Evolutionary conservation across 2,113 vertebrate genomes (phyloP).

Genomic region (Sylvia atricapilla): DNA sequence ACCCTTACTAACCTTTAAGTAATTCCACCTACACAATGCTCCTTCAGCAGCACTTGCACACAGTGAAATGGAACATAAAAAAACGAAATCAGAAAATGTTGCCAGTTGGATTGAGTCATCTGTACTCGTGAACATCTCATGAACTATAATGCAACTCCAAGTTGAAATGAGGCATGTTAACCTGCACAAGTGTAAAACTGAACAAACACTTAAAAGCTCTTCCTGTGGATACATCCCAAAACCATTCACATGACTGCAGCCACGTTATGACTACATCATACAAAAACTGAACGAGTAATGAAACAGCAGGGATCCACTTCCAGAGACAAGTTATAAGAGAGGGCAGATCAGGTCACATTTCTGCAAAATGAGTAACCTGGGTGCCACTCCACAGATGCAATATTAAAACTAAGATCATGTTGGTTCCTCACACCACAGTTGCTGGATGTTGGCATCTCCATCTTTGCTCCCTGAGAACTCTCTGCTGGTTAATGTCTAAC

Average conservation of each 20-base stretch:
- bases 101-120: conserved; percentile 40
- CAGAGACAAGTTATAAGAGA: background rate
- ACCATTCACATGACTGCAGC: background rate
- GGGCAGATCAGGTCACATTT: background rate
- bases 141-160: background rate
- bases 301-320: background rate
- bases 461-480: background rate
- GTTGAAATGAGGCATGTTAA: background rate
- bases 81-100: background rate
- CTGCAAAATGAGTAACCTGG: background rate
- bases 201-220: background rate
- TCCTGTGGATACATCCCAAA: background rate
- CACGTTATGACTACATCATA: background rate
- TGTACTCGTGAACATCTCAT: background rate
- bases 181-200: background rate
- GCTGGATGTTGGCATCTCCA: background rate
- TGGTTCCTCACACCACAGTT: background rate
- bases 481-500: background rate
- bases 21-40: conserved; percentile 57
- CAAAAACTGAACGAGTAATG: background rate
- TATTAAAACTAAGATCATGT: background rate
- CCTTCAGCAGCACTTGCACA: conserved; percentile 1
- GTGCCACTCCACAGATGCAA: background rate
- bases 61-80: background rate
- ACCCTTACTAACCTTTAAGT: conserved; percentile 54